Conservation (phyloP, 2,888 invertebrate species). For the Shargacucullia verbasci region DNA sequence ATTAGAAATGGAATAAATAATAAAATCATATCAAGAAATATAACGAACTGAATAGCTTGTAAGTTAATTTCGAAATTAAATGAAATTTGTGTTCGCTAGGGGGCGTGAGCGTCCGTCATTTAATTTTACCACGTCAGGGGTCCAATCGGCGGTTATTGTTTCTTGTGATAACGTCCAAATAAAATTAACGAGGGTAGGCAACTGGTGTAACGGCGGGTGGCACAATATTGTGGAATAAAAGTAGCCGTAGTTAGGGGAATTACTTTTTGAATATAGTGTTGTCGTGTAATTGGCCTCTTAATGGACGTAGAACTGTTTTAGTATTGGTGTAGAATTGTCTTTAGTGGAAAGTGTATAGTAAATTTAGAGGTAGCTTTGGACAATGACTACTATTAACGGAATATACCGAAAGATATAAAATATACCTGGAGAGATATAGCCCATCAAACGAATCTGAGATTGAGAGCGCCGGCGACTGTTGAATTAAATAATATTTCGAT, state of each 20-base stretch:
- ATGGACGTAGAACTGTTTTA: constrained; percentile 4
- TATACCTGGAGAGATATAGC: no score
- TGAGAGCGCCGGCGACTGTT: no score
- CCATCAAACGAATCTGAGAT: no score
- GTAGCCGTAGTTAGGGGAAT: constrained; percentile 17
- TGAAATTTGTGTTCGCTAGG: constrained; percentile 37
- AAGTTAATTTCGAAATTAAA: constrained; percentile 9
- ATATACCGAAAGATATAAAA: no score
- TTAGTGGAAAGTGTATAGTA: not conserved
- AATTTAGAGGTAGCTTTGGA: no score
- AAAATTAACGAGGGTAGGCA: constrained; percentile 55
- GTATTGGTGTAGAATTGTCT: constrained; percentile 11
- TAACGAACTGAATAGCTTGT: no score
- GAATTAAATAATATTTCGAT: no score
- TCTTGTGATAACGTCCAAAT: constrained; percentile 61
- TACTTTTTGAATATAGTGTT: constrained; percentile 5
- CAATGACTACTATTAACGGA: no score
- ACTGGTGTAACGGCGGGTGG: constrained; percentile 25
- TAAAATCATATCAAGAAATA: no score
- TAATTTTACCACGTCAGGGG: constrained; percentile 48
- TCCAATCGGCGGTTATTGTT: constrained; percentile 56
- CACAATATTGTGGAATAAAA: constrained; percentile 38
- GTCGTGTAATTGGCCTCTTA: constrained; percentile 14
- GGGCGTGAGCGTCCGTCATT: constrained; percentile 45
- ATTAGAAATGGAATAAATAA: no score